phyloP scores from a whole-genome alignment of 1,140 invertebrate genomes.

The Drosophila erecta region DNA sequence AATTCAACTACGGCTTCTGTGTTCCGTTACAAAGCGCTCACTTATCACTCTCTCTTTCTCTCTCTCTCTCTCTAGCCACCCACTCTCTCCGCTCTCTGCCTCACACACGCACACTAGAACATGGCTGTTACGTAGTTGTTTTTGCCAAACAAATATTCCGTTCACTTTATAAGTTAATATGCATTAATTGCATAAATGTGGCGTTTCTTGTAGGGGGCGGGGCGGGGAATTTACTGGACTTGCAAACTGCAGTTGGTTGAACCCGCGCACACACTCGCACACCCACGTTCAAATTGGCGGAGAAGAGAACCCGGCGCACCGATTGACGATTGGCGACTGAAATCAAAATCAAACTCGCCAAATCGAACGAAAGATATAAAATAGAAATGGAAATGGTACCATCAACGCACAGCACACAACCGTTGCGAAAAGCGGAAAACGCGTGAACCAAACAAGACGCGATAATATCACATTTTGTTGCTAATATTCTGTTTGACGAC shows the following conservation, averaged over 20 bases:
- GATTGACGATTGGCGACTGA: slow-evolving; percentile 67
- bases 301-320: slow-evolving; percentile 41
- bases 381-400: slow-evolving; percentile 11
- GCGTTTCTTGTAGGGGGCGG: slow-evolving; percentile 23
- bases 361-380: slow-evolving; percentile 38
- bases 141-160: slow-evolving; percentile 65
- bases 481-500: slow-evolving; percentile 24
- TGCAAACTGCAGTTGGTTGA: slow-evolving; percentile 67
- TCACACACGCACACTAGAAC: slow-evolving; percentile 32
- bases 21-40: slow-evolving; percentile 54
- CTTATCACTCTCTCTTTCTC: slow-evolving; percentile 58
- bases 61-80: slow-evolving; percentile 4
- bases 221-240: slow-evolving; percentile 29
- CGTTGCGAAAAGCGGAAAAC: slow-evolving; percentile 20
- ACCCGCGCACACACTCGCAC: slow-evolving; percentile 46
- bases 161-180: slow-evolving; percentile 37
- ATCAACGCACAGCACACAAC: slow-evolving; percentile 10
- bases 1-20: slow-evolving; percentile 79
- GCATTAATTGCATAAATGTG: slow-evolving; percentile 49
- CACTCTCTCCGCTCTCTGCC: slow-evolving; percentile 17
- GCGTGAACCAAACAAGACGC: slow-evolving; percentile 17
- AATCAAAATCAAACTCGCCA: slow-evolving; percentile 79
- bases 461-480: slow-evolving; percentile 47
- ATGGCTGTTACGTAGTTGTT: slow-evolving; percentile 77
- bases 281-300: slow-evolving; percentile 8